A percentile compares a stretch with the other conserved stretches of the same genome.
These are phyloP conservation scores for Zapus hudsonius DNA, from an alignment of 2,113 vertebrate species.

Conservation along the genomic window DNA sequence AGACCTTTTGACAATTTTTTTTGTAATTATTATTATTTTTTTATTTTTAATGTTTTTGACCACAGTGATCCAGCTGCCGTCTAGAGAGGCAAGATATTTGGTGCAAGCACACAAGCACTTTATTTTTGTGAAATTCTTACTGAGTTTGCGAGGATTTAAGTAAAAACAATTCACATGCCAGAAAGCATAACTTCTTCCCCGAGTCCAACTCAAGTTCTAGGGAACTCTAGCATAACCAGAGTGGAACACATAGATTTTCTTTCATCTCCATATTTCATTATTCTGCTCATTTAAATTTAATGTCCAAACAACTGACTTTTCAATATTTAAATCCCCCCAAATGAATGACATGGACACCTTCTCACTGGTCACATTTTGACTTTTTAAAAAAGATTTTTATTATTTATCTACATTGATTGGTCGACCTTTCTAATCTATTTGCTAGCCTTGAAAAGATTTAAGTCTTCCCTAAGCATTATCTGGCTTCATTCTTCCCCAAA, in stretches of 20 bases:
- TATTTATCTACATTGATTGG: conserved; percentile 77
- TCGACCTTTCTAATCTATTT: conserved; percentile 55
- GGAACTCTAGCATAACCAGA: background rate
- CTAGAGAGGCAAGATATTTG: background rate
- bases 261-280: conserved; percentile 59
- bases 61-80: no score
- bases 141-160: background rate
- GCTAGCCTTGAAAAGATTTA: conserved; percentile 56
- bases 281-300: conserved; percentile 64
- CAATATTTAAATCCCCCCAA: conserved; percentile 62
- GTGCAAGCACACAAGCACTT: background rate
- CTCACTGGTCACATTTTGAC: conserved; percentile 67
- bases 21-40: no score
- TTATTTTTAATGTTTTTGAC: accelerated
- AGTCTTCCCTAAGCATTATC: conserved; percentile 48
- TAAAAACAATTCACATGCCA: background rate
- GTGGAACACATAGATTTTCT: conserved; percentile 47
- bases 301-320: conserved; percentile 66
- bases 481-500: conserved; percentile 8
- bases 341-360: conserved; percentile 58
- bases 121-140: background rate
- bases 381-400: conserved; percentile 64
- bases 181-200: background rate
- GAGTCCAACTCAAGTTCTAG: background rate
- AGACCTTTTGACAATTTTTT: background rate